Evolutionary conservation across 2,797 vertebrate genomes (phyloP).

Genomic region (Heliangelus exortis): DNA sequence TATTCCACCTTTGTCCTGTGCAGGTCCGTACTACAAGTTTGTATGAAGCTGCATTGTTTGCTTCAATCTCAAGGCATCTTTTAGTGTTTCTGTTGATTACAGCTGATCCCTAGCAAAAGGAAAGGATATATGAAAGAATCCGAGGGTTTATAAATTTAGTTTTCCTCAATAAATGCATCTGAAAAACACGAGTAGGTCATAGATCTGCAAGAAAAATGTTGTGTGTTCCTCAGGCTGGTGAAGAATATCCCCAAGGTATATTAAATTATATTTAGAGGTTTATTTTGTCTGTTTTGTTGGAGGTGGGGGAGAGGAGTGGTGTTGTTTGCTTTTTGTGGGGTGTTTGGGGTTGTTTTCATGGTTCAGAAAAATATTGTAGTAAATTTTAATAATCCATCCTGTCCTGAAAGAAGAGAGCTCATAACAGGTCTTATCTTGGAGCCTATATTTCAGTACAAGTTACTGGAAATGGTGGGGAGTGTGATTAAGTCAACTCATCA

Average conservation of each 20-base stretch:
- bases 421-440: not conserved
- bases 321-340: not conserved
- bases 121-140: not conserved
- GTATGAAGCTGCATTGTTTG: not conserved
- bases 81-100: slow-evolving; percentile 31
- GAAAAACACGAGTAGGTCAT: not conserved
- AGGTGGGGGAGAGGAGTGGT: not conserved
- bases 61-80: slow-evolving; percentile 38
- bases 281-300: not conserved
- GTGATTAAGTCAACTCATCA: not conserved
- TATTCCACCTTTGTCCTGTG: slow-evolving; percentile 27
- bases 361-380: not conserved
- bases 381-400: not conserved
- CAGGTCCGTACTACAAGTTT: slow-evolving; percentile 17
- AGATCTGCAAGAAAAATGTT: not conserved
- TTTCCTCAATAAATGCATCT: not conserved
- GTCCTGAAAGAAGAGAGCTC: not conserved
- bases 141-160: not conserved
- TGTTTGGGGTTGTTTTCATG: not conserved
- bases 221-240: not conserved
- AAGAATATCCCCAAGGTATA: not conserved
- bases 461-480: not conserved
- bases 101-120: slow-evolving; percentile 1
- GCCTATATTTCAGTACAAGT: not conserved
- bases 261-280: not conserved